Evolutionary conservation across 2,113 vertebrate genomes (phyloP).

Genomic region (Oxygymnocypris stewartii): DNA sequence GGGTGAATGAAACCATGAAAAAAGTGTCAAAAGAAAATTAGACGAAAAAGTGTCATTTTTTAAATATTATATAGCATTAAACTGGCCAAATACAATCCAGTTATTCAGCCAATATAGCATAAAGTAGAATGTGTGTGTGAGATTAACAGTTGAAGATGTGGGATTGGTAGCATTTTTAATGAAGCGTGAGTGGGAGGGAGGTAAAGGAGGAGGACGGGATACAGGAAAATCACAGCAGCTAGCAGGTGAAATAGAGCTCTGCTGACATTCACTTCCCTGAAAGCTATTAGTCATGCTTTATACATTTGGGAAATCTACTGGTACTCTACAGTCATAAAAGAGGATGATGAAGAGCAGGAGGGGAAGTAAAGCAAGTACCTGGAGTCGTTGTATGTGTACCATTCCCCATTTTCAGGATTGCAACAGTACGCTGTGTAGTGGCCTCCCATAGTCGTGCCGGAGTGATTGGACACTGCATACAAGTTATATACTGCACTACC

Average conservation of each 20-base stretch:
- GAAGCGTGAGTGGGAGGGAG: constrained; percentile 44
- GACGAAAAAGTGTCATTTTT: too few species aligned
- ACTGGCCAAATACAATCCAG: background rate
- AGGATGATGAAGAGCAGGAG: constrained; percentile 1
- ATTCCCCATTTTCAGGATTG: constrained; percentile 87
- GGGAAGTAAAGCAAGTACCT: constrained; percentile 74
- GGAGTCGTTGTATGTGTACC: constrained; percentile 96
- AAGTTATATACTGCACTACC: constrained; percentile 92
- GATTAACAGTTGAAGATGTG: background rate
- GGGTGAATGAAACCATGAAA: too few species aligned
- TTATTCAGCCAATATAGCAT: background rate
- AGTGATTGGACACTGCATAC: constrained; percentile 98
- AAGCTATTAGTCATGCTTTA: background rate
- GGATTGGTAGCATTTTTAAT: background rate
- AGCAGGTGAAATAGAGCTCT: constrained; percentile 9
- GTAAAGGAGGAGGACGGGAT: background rate
- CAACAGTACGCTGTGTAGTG: constrained; percentile 98
- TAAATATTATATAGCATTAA: background rate
- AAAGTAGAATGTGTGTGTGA: background rate
- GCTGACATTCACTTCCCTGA: background rate
- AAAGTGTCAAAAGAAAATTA: too few species aligned
- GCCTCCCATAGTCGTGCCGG: constrained; percentile 97
- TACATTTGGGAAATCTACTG: background rate
- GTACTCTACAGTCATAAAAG: background rate
- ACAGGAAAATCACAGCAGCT: background rate